Evolutionary conservation across 2,797 vertebrate species (phyloP).

Genomic region (Aphelocoma californica): DNA sequence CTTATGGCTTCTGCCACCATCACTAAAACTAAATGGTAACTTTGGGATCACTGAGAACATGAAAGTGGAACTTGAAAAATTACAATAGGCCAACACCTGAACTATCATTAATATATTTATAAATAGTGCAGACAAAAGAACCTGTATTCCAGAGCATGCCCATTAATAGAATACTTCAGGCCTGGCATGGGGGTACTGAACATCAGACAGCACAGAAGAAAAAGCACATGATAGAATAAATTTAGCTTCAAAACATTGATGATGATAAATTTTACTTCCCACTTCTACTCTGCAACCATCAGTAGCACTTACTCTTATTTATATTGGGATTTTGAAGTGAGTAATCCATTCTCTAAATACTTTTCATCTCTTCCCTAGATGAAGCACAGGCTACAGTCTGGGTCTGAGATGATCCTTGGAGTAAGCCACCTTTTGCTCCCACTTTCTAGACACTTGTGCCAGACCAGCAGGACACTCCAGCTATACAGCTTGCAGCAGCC

Average conservation of each 20-base stretch:
- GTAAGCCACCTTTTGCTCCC: not conserved
- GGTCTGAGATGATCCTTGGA: not conserved
- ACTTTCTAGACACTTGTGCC: not conserved
- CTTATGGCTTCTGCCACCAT: not conserved
- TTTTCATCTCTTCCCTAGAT: not conserved
- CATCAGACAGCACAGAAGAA: not conserved
- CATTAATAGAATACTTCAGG: not conserved
- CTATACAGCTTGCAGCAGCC: not conserved
- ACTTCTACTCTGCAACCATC: not conserved
- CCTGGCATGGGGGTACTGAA: not conserved
- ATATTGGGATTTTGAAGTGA: not conserved
- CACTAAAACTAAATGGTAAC: not conserved
- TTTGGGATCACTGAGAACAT: not conserved
- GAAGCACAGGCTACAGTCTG: not conserved
- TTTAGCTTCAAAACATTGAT: not conserved
- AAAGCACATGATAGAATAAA: not conserved
- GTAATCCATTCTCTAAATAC: not conserved
- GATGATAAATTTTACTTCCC: not conserved
- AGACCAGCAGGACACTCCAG: not conserved
- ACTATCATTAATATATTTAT: not conserved
- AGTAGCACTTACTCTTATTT: not conserved
- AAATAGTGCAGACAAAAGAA: not conserved
- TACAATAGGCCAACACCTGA: not conserved
- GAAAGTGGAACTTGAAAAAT: not conserved
- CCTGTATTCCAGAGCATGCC: not conserved